Base-by-base conservation (phyloP, 2,888 invertebrate species). In the Dryadula phaetusa region DNA sequence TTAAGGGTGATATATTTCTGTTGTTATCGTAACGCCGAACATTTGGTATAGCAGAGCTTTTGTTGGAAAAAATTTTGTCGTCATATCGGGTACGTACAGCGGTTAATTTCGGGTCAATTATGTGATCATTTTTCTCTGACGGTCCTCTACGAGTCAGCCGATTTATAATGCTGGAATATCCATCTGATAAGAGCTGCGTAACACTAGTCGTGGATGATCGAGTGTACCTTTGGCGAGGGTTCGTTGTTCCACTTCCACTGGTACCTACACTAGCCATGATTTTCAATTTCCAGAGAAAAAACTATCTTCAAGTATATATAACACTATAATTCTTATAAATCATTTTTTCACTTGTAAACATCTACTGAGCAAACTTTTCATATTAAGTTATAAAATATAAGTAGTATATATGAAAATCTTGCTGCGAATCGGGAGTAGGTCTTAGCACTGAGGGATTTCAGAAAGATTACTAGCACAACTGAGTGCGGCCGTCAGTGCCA, bases 161-260 rank as follows among this genome's bases (percentile, higher is more conserved):
- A 83, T 97, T 97, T 78, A 98, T 94, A 75, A 98, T 94, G 88
- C 95, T 97, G 80, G 96, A 96, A 88, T 97, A 98, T 77, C 97
- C 97, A 84, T 98, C 97, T 76, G 96, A 96, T 77, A 98, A 92
- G 79, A 98, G 92, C 88, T 98, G 97, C 73, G 97, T 96, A 77
- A 98, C 97, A 90, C 97, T 97, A 58, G 95, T 94, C 69, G 96
- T 96, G 62, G 97, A 96, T 72, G 95, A 93, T 72, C 97, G 95
- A 74, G 95, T 94, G 88, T 97, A 97, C 74, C 97, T 95, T 82
- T 94, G 94, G 75, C 95, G 94, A 71, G 84, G 94, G 81, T 88
- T 94, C 64, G 89, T 86, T 72, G 87, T 83, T 70, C 82, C 85
- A 77, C 82, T 85, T 76, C 85, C 85, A 77, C 82, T 85, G 72